phyloP scores from a whole-genome alignment of 2,888 invertebrate species.

The Harpagoxenus sublaevis region DNA sequence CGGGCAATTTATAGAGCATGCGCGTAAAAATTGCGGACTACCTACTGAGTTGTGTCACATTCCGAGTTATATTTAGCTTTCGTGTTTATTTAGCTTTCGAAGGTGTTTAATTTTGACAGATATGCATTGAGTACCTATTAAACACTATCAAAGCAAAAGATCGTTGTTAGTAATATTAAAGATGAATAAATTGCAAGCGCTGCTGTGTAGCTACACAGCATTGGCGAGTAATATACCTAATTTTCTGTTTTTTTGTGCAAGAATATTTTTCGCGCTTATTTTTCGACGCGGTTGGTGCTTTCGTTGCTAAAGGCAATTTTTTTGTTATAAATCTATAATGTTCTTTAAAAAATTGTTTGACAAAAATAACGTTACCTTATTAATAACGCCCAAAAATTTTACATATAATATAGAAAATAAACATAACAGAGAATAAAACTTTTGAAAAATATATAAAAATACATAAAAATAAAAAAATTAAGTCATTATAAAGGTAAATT shows the following conservation, averaged over 20 bases:
- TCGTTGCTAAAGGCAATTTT: slow-evolving; percentile 11
- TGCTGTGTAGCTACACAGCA: background rate
- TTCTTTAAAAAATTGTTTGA: background rate
- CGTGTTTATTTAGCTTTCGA: background rate
- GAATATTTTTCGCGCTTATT: slow-evolving; percentile 31
- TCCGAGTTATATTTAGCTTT: background rate
- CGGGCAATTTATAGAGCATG: slow-evolving; percentile 4
- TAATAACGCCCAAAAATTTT: background rate
- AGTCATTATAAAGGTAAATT: background rate
- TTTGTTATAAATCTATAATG: background rate
- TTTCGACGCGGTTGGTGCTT: slow-evolving; percentile 5
- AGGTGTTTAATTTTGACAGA: slow-evolving; percentile 27
- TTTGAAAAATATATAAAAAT: background rate
- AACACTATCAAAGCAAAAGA: background rate
- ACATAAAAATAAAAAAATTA: background rate
- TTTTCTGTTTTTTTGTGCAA: background rate
- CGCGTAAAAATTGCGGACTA: slow-evolving; percentile 8
- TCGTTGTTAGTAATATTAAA: slow-evolving; percentile 14
- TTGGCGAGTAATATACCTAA: background rate
- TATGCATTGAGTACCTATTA: background rate
- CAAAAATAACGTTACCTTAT: background rate
- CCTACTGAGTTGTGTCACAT: background rate
- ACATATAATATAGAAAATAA: background rate
- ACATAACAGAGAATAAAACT: background rate
- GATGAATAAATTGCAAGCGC: slow-evolving; percentile 23